Evolutionary conservation across 2,113 vertebrate species (phyloP).

Genomic region (Syngnathus scovelli): DNA sequence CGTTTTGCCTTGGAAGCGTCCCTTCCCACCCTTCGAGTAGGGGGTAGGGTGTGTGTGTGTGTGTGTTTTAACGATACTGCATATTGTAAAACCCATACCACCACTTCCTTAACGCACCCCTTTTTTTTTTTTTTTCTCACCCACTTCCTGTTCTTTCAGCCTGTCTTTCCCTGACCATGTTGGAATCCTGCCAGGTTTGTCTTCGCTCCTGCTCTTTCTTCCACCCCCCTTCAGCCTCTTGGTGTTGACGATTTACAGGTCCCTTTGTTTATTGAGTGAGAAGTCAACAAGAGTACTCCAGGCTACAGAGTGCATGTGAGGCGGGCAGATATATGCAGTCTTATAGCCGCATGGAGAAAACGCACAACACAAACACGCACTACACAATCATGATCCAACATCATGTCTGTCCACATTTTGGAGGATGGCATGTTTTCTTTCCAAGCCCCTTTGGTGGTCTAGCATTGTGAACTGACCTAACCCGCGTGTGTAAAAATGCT

Average conservation of each 20-base stretch:
- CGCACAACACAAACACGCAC: background rate
- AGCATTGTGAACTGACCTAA: constrained; percentile 18
- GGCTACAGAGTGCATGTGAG: constrained; percentile 24
- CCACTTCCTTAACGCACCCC: constrained; percentile 10
- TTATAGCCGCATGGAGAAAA: constrained; percentile 31
- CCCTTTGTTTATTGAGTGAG: constrained; percentile 53
- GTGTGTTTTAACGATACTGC: constrained; percentile 8
- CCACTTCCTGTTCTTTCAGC: constrained; percentile 10
- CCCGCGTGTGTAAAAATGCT: constrained; percentile 14
- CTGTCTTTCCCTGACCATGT: constrained; percentile 18
- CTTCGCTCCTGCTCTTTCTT: constrained; percentile 25
- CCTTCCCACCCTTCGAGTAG: constrained; percentile 20
- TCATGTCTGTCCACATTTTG: constrained; percentile 27
- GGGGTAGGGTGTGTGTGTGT: constrained; percentile 11
- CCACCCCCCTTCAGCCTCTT: constrained; percentile 31
- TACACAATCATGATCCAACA: background rate
- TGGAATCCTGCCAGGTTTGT: constrained; percentile 42
- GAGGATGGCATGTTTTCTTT: constrained; percentile 32
- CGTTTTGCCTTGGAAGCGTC: constrained; percentile 34
- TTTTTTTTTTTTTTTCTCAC: background rate
- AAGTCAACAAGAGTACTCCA: constrained; percentile 68
- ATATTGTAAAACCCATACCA: constrained; percentile 14
- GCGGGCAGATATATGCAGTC: constrained; percentile 38
- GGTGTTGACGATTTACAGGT: constrained; percentile 48
- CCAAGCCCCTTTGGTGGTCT: constrained; percentile 22